Conservation (phyloP, 1,140 invertebrate genomes). For the Rhynchophorus ferrugineus region DNA sequence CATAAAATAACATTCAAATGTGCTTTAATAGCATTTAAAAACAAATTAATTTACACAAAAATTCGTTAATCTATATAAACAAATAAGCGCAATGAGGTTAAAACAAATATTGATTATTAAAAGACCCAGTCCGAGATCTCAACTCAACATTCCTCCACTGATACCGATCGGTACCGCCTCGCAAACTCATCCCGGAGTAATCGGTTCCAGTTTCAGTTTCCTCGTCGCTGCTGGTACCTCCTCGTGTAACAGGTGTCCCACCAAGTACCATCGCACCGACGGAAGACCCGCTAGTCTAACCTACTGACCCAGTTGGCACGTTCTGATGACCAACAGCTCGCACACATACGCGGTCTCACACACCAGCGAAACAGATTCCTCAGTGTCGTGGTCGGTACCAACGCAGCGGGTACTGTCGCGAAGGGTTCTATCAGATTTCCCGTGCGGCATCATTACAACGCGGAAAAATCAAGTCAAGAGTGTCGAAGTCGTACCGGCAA, state of each 20-base stretch:
- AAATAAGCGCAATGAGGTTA: too few relatives aligned
- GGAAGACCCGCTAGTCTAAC: constrained; percentile 31
- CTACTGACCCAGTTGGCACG: constrained; percentile 35
- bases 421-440: constrained; percentile 7
- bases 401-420: constrained; percentile 16
- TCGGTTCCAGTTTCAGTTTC: neutral
- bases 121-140: too few relatives aligned
- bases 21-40: too few relatives aligned
- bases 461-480: too few relatives aligned
- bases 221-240: neutral
- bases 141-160: too few relatives aligned
- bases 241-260: constrained; percentile 4
- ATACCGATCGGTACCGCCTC: neutral
- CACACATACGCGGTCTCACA: constrained; percentile 14
- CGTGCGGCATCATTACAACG: neutral
- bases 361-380: constrained; percentile 23
- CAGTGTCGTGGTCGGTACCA: constrained; percentile 33
- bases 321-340: constrained; percentile 33
- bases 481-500: too few relatives aligned
- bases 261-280: constrained; percentile 10
- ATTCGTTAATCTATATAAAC: too few relatives aligned
- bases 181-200: neutral
- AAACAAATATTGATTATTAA: too few relatives aligned
- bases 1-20: too few relatives aligned
- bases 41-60: too few relatives aligned